Evolutionary conservation across 2,113 vertebrate species (phyloP), one percentile per base, ranked within the genome.

Genomic region (Litocranius walleri): DNA sequence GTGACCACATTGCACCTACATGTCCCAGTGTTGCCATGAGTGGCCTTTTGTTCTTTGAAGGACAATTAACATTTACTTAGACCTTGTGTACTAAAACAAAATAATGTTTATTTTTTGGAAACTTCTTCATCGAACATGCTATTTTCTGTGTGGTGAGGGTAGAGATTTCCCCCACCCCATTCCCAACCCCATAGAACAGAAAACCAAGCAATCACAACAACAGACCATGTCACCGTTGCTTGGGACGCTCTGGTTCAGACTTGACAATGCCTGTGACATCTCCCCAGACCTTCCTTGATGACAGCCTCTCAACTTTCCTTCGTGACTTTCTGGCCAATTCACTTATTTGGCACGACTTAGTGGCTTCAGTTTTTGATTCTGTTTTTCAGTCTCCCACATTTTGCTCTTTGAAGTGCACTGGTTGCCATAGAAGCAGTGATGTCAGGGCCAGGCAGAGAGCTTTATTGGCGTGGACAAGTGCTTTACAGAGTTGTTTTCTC

Each of bases 401-500:
- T 95, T 95, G 82, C 81, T 92, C 88, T 95, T 92, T 56, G 80
- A 90, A 77, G 54, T 57, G 40, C 48, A 7, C 64, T 62, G 90
- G 96, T 97, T 98, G 92, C 87, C 92, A 96, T 94, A 91, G 97
- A 92, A 95, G 61, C 12, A 0, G 87, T 90, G 92, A 95, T 62
- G 83, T 85, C 92, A 88, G 87, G 96, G 30, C 71, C 17, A 14
- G 36, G 5, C 61, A 90, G 54, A 94, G 62, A 91, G 85, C 82
- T 67, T 86, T 92, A 71, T 59, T 83, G 90, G 92, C 33, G 0
- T 54, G 74, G 93, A 83, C 43, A 33, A 71, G 59, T 19, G 23
- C 61, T 96, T 85, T 30, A 17, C 27, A 33, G 95, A 52, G 84
- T 90, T 77, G 93, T 90, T 97, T 95, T 87, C 92, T 83, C 0